phyloP scores from a whole-genome alignment of 2,888 invertebrate genomes.

The Tricholauxania praeusta region DNA sequence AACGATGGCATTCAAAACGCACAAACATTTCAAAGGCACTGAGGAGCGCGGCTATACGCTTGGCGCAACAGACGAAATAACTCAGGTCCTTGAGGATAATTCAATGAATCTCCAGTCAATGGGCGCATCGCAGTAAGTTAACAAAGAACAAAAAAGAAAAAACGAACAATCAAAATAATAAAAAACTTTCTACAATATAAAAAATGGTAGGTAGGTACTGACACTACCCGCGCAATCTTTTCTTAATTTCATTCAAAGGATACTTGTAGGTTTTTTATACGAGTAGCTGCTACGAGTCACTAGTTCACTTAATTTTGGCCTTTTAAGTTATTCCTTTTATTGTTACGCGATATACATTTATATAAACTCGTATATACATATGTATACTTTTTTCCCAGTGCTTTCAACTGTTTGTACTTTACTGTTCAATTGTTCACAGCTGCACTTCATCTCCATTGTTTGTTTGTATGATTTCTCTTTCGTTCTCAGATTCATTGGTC shows the following conservation, averaged over 20 bases:
- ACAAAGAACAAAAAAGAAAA: not conserved
- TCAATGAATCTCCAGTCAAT: slow-evolving; percentile 92
- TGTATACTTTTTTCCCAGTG: not conserved
- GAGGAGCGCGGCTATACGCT: slow-evolving; percentile 83
- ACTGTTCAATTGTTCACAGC: not conserved
- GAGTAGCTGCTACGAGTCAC: not conserved
- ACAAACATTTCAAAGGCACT: slow-evolving; percentile 77
- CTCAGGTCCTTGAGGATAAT: slow-evolving; percentile 87
- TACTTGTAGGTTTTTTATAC: not conserved
- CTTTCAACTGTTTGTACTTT: not conserved
- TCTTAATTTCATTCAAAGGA: not conserved
- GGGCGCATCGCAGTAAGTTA: slow-evolving; percentile 82
- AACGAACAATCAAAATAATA: not conserved
- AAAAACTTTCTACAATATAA: not conserved
- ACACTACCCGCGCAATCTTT: too few relatives aligned
- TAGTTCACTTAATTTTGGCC: slow-evolving; percentile 14
- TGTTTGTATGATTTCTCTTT: not conserved
- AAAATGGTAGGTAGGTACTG: not conserved
- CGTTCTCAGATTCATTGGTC: slow-evolving; percentile 81
- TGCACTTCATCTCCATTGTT: not conserved
- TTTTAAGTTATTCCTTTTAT: slow-evolving; percentile 20
- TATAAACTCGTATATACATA: too few relatives aligned
- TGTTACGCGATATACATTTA: not conserved
- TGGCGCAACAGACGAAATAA: slow-evolving; percentile 86
- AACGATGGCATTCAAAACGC: slow-evolving; percentile 73